Evolutionary conservation across 2,113 vertebrate genomes (phyloP), one percentile per base, ranked within the genome.

Genomic region (Otus sunia): DNA sequence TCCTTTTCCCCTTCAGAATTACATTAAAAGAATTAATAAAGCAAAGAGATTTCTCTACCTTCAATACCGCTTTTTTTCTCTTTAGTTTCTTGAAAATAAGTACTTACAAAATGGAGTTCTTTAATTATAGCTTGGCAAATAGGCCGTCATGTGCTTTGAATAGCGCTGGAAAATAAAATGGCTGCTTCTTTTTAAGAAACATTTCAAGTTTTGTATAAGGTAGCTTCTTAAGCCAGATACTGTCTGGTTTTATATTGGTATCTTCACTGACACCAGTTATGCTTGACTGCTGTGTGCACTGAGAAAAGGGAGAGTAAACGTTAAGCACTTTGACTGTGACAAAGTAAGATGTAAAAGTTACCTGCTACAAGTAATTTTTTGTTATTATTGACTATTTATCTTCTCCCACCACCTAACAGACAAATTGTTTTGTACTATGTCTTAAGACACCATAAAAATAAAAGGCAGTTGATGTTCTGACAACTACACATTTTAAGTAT

Each of bases 81-180:
- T 73, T 87, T 58, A 68, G 37, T 92, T 74, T 93, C 82, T 88
- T 75, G 55, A 96, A 97, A 92, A 84, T 82, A 96, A 85, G 60
- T 96, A 89, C 81, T 77, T 94, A 76, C 7, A 53, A 86, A 76
- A 39, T 27, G 52, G 10, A 63, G 5, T 50, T 75, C 5, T 55
- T 50, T 41, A 41, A 20, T 90, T 93, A 91, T 81, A 69, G 89
- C 85, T 96, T 95, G 86, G 76, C 86, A 97, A 64, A 69, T 68
- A 62, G 47, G 41, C 88, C 94, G 95, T 94, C 73, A n/a, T 84
- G 55, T 97, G 81, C 82, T 94, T 97, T 97, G 91, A 88, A 93
- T 92, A 74, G 72, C 87, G 95, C 36, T 79, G 52, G 37, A 94
- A 95, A 96, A 95, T 90, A 94, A 88, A 78, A 79, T 79, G 59